These are phyloP conservation scores for Galerucella pusilla DNA, from an alignment of 2,888 invertebrate species.

Conservation along the genomic window DNA sequence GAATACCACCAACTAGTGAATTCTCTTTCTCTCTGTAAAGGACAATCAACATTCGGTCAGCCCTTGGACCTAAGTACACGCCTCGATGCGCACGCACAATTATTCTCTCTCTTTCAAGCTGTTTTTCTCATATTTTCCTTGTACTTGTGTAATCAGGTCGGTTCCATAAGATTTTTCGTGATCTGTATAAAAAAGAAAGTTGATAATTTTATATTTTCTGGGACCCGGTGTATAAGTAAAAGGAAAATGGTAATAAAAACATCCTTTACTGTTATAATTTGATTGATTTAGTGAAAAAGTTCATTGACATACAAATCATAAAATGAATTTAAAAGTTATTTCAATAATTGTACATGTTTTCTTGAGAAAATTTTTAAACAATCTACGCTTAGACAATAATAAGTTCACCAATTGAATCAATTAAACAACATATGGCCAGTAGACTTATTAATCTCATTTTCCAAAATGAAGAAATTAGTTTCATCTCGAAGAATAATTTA, in stretches of 20 bases:
- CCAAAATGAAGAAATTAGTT: neutral
- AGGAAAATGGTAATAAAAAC: neutral
- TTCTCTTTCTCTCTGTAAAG: too few species aligned
- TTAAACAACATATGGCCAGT: neutral
- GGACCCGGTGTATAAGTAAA: too few species aligned
- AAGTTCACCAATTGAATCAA: neutral
- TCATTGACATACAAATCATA: constrained; percentile 10
- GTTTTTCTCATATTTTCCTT: too few species aligned
- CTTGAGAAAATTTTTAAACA: neutral
- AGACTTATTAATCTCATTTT: neutral
- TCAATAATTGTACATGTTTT: neutral
- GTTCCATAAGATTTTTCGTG: too few species aligned
- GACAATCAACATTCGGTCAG: too few species aligned
- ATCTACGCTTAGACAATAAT: neutral
- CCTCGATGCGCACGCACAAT: too few species aligned
- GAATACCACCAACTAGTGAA: too few species aligned
- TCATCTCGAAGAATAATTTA: neutral
- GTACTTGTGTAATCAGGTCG: too few species aligned
- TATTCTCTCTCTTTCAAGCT: too few species aligned
- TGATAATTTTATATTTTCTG: too few species aligned
- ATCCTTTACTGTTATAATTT: neutral
- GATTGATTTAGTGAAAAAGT: neutral
- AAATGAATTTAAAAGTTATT: constrained; percentile 1
- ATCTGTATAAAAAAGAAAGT: too few species aligned
- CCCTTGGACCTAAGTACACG: too few species aligned